These are phyloP conservation scores for Enteromius treurensis DNA, from an alignment of 2,797 vertebrate genomes.

Conservation along the genomic window DNA sequence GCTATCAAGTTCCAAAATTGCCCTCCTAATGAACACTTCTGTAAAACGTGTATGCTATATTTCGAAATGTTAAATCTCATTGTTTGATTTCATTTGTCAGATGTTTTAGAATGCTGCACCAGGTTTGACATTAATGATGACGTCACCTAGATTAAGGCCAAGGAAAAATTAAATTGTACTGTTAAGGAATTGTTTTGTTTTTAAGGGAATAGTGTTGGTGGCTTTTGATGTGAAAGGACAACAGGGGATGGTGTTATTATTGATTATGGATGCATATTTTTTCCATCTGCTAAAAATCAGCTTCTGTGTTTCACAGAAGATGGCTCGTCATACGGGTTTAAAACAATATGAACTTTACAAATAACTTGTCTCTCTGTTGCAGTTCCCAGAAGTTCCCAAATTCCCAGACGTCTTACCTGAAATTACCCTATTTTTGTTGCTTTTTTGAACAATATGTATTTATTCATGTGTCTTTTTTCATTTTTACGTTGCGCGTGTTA, in stretches of 20 bases:
- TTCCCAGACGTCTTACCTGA: slow-evolving; percentile 45
- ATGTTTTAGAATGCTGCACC: background rate
- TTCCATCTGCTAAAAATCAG: background rate
- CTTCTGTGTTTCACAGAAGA: background rate
- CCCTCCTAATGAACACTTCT: background rate
- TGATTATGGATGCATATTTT: background rate
- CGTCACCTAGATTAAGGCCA: no score
- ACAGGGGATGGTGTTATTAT: background rate
- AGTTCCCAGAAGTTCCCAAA: background rate
- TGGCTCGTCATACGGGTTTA: background rate
- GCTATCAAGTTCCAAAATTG: background rate
- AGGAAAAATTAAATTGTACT: no score
- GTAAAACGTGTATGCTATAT: background rate
- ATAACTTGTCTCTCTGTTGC: background rate
- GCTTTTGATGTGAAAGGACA: background rate
- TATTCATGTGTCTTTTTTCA: slow-evolving; percentile 65
- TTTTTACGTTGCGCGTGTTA: slow-evolving; percentile 57
- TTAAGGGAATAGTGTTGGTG: background rate
- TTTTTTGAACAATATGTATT: slow-evolving; percentile 67
- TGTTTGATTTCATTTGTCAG: background rate
- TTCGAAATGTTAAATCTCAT: background rate
- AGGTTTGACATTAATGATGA: background rate
- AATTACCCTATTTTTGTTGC: slow-evolving; percentile 62
- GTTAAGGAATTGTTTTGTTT: no score
- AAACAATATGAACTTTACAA: background rate